Evolutionary conservation across 2,113 vertebrate genomes (phyloP), one percentile per base, ranked within the genome.

Genomic region (Pelvicachromis taeniatus): DNA sequence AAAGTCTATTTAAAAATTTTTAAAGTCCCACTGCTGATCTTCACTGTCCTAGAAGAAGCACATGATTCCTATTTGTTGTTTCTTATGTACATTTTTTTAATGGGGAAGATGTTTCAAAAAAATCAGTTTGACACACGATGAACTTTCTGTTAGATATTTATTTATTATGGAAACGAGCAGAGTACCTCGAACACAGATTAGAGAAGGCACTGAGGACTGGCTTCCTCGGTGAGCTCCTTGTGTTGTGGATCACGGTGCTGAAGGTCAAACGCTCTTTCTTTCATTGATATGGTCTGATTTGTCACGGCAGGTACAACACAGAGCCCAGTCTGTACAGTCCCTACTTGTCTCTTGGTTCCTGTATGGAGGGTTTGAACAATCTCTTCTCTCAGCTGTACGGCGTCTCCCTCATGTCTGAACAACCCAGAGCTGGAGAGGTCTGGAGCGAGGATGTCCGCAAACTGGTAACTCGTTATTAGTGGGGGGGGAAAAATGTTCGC

Each of bases 391-490:
- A 94, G 83, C 96, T 99, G 21, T 95, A 97, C 1, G 99, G 99
- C 7, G 95, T 99, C 35, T 97, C 97, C 0, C 94, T 99, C 2
- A 96, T 97, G 88, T 96, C 96, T 10, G 98, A 99, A 79, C 95
- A 97, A 87, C 96, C 97, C 56, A 93, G 90, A 2, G 94, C 90
- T 38, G 99, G 99, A 91, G 99, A 99, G 89, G 96, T 99, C 81
- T 99, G 99, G 99, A 97, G 94, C 7, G 97, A 98, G 16, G 99
- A 99, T 10, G 96, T 99, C 75, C 95, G 97, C 52, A 99, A 99
- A 83, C 93, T 99, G 97, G 99, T 99, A 91, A 95, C 94, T 16
- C 8, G 10, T 16, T 26, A 9, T 12, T 4, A 3, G 29, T 29
- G 38, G 14, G 31, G 38, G 14, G 31, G n/a, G 19, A 19, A 31